Evolutionary conservation across 23 tunicate genomes (phyloP).

Genomic region (Oikopleura dioica): DNA sequence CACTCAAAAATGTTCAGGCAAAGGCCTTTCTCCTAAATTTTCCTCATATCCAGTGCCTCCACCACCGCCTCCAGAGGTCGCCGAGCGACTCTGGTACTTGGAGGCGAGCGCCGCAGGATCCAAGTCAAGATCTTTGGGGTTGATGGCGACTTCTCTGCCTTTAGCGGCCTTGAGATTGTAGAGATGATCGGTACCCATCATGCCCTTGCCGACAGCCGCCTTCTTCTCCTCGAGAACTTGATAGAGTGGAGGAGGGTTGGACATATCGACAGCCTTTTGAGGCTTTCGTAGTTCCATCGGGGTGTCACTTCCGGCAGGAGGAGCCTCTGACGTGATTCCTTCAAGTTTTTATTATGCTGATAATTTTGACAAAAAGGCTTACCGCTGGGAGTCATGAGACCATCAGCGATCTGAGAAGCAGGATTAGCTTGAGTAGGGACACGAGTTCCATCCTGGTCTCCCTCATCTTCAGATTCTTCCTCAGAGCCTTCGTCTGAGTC

Average conservation of each 20-base stretch:
- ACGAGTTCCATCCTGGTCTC: slow-evolving; percentile 42
- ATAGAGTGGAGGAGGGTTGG: slow-evolving; percentile 80
- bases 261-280: slow-evolving; percentile 70
- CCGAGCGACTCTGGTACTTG: slow-evolving; percentile 20
- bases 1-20: slow-evolving; percentile 67
- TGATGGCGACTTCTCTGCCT: slow-evolving; percentile 56
- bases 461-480: slow-evolving; percentile 42
- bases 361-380: slow-evolving; percentile 76
- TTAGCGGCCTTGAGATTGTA: slow-evolving; percentile 40
- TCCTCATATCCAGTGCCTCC: slow-evolving; percentile 57
- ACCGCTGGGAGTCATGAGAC: slow-evolving; percentile 86
- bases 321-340: no score
- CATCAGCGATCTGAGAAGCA: slow-evolving; percentile 25
- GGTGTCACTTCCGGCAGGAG: no score
- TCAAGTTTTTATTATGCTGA: no score
- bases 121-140: slow-evolving; percentile 64
- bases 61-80: slow-evolving; percentile 53
- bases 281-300: slow-evolving; percentile 46
- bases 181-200: slow-evolving; percentile 94
- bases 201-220: slow-evolving; percentile 28
- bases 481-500: slow-evolving; percentile 37
- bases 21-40: slow-evolving; percentile 46
- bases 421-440: slow-evolving; percentile 71
- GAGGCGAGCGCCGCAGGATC: slow-evolving; percentile 88
- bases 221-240: slow-evolving; percentile 62